A percentile compares a stretch with the other conserved stretches of the same genome.
phyloP scores from a whole-genome alignment of 2,888 invertebrate species.

The Hydrotaea diabolus region DNA sequence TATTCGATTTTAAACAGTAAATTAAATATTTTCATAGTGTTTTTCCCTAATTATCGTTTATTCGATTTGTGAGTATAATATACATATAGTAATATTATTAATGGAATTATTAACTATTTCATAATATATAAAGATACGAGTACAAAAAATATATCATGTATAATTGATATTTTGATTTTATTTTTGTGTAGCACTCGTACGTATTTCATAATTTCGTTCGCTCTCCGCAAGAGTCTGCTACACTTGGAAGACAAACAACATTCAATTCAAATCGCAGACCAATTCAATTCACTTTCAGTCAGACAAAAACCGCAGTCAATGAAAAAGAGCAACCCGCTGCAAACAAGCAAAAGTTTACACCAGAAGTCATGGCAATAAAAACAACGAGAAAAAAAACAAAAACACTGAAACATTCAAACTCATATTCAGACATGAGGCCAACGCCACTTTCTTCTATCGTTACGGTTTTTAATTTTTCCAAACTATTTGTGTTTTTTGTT shows the following conservation, averaged over 20 bases:
- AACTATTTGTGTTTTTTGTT: slow-evolving; percentile 49
- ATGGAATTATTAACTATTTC: background rate
- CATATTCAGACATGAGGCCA: background rate
- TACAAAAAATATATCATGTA: background rate
- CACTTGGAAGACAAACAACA: slow-evolving; percentile 35
- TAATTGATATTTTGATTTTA: background rate
- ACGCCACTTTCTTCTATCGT: slow-evolving; percentile 65
- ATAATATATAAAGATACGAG: background rate
- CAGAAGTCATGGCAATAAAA: slow-evolving; percentile 61
- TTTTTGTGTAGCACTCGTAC: background rate
- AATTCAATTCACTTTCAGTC: slow-evolving; percentile 56
- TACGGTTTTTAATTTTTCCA: slow-evolving; percentile 61
- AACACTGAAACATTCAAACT: background rate
- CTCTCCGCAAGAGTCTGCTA: slow-evolving; percentile 39
- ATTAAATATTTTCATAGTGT: slow-evolving; percentile 6
- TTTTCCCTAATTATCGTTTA: background rate
- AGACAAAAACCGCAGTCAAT: slow-evolving; percentile 32
- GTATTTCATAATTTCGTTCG: slow-evolving; percentile 32
- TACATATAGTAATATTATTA: background rate
- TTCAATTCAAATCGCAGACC: slow-evolving; percentile 41
- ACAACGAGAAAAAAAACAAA: background rate
- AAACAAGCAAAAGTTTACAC: slow-evolving; percentile 23
- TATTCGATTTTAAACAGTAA: background rate
- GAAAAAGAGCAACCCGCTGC: slow-evolving; percentile 12
- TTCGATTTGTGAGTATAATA: background rate